Evolutionary conservation across 2,888 invertebrate genomes (phyloP), one percentile per base, ranked within the genome.

Genomic region (Parapristionchus giblindavisi): DNA sequence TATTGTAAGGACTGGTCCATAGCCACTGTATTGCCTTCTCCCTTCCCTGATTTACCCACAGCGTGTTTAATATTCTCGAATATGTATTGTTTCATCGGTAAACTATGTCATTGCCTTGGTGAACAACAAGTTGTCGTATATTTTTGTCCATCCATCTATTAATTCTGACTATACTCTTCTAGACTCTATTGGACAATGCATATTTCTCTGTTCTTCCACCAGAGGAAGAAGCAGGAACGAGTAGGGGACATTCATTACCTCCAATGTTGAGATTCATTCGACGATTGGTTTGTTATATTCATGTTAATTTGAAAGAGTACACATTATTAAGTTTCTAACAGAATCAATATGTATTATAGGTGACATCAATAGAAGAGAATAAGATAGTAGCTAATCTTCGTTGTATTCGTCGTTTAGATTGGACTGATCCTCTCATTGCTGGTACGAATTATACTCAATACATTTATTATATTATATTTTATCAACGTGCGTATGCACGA

Each of bases 131-230:
- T 27, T 71, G n/a, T 72, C 21, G 21, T 8, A 27, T 48, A 68
- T 24, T 43, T 38, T 68, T 77, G 21, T 2, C n/a, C 11, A 48
- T 24, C 34, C 5, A 14, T 51, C 14, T n/a, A 38, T 43, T n/a
- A n/a, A 29, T 65, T 1, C 21, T n/a, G n/a, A n/a, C n/a, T n/a
- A n/a, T n/a, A n/a, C n/a, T 11, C 17, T 43, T 36, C 6, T 73
- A 86, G 87, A 83, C 85, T 79, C 77, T 87, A 21, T 80, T 87
- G 36, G 87, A 87, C 58, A 87, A 86, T 73, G 85, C 86, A 11
- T 87, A 86, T 73, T 87, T 81, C 77, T 77, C 83, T 21, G 85
- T 85, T 21, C 76, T 87, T 52, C 87, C 87, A 14, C 81, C 85
- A 27, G 85, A 85, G 58, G 82, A 83, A 34, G 75, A 79, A 32